Evolutionary conservation across 2,113 vertebrate species (phyloP).

Genomic region (Dipodomys spectabilis): DNA sequence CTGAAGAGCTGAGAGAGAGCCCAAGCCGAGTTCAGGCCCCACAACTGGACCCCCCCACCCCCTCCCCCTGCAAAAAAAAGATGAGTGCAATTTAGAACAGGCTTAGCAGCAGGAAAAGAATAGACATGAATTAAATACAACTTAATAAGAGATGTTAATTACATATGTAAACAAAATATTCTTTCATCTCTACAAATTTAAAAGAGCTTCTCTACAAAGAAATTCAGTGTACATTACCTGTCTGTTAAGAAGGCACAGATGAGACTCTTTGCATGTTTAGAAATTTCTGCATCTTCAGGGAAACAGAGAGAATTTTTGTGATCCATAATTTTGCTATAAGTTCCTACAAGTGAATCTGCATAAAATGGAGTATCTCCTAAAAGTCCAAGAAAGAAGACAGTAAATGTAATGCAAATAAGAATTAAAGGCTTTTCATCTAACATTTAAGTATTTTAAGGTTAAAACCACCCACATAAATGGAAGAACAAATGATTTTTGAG

Average conservation of each 20-base stretch:
- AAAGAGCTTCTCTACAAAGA: constrained; percentile 41
- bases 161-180: not conserved
- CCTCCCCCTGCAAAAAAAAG: not conserved
- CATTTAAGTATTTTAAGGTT: constrained; percentile 2
- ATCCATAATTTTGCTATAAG: constrained; percentile 99
- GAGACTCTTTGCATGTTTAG: constrained; percentile 96
- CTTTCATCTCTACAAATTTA: constrained; percentile 33
- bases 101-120: not conserved
- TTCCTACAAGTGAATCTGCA: constrained; percentile 98
- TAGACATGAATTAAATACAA: constrained; percentile 40
- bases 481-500: not conserved
- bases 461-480: not conserved
- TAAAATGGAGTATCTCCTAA: constrained; percentile 99
- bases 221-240: constrained; percentile 87
- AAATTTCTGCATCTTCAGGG: constrained; percentile 98
- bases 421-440: constrained; percentile 39
- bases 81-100: not conserved
- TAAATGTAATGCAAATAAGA: constrained; percentile 35
- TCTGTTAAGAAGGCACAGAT: constrained; percentile 99
- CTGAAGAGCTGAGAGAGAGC: too few relatives aligned
- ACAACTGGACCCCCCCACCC: too few relatives aligned
- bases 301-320: constrained; percentile 98
- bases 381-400: constrained; percentile 74
- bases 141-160: not conserved
- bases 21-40: too few relatives aligned